phyloP scores from a whole-genome alignment of 2,797 vertebrate species.

The Rhadinocentrus ornatus region DNA sequence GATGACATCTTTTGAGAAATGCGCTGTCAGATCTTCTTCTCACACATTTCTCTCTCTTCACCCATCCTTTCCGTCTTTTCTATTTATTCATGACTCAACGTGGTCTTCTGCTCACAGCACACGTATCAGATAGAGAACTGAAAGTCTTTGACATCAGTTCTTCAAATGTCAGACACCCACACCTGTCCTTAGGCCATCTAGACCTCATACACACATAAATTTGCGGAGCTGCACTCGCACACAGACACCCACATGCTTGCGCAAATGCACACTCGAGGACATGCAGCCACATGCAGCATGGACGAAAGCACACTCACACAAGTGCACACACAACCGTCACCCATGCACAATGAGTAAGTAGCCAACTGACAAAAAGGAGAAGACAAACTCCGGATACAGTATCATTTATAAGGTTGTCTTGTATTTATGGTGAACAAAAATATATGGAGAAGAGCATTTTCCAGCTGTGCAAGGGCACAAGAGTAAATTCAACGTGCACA shows the following conservation, averaged over 20 bases:
- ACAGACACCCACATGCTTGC: constrained; percentile 37
- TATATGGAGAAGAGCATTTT: neutral
- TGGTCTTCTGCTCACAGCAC: constrained; percentile 32
- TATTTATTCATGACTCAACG: constrained; percentile 57
- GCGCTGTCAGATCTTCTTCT: constrained; percentile 25
- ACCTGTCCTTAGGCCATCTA: constrained; percentile 53
- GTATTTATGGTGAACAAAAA: neutral
- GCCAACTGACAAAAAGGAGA: constrained; percentile 52
- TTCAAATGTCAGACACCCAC: constrained; percentile 67
- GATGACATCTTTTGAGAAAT: constrained; percentile 38
- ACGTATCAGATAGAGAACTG: constrained; percentile 40
- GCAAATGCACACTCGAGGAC: constrained; percentile 26
- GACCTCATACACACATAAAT: constrained; percentile 22
- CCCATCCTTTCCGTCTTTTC: constrained; percentile 42
- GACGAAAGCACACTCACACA: constrained; percentile 41
- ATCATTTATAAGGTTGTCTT: neutral
- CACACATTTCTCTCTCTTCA: neutral
- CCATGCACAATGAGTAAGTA: constrained; percentile 56
- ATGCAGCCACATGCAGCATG: constrained; percentile 23
- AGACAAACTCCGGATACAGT: constrained; percentile 16
- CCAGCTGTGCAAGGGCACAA: neutral
- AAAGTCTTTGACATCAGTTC: constrained; percentile 62
- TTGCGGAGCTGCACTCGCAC: constrained; percentile 16
- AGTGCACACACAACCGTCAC: constrained; percentile 28
- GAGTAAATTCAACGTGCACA: neutral